Evolutionary conservation across 2,888 invertebrate species (phyloP).

Genomic region (Endotricha flammealis): DNA sequence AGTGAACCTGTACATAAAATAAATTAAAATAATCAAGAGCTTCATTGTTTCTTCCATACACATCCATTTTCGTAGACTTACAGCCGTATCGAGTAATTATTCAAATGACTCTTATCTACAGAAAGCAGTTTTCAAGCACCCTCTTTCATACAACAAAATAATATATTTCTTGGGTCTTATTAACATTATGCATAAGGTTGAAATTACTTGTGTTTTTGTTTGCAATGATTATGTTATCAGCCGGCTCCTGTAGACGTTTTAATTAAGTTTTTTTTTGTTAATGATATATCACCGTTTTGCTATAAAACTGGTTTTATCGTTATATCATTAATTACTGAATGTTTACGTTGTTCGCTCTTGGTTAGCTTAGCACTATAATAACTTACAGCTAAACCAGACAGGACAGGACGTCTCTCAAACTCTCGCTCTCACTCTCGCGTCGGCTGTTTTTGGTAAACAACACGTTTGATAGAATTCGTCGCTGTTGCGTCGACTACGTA

Average conservation of each 20-base stretch:
- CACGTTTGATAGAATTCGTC: too few relatives aligned
- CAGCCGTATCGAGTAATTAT: slow-evolving; percentile 58
- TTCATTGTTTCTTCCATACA: slow-evolving; percentile 31
- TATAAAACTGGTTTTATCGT: too few relatives aligned
- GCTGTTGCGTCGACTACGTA: too few relatives aligned
- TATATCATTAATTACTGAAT: too few relatives aligned
- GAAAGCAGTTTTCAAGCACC: slow-evolving; percentile 57
- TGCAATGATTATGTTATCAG: not conserved
- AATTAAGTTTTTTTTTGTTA: not conserved
- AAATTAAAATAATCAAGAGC: slow-evolving; percentile 13
- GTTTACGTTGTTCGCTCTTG: too few relatives aligned
- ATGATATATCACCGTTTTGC: not conserved
- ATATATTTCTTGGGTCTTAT: too few relatives aligned
- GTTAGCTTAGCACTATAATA: too few relatives aligned
- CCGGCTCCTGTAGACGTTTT: not conserved
- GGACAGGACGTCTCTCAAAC: too few relatives aligned
- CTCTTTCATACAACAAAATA: slow-evolving; percentile 25
- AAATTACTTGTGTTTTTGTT: slow-evolving; percentile 16
- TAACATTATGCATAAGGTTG: slow-evolving; percentile 25
- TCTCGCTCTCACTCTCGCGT: too few relatives aligned
- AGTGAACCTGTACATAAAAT: too few relatives aligned
- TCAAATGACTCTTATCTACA: slow-evolving; percentile 69
- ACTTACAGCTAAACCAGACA: too few relatives aligned
- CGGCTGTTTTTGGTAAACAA: too few relatives aligned
- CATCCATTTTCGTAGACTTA: slow-evolving; percentile 65